A percentile compares a stretch with the other conserved stretches of the same genome.
phyloP scores from a whole-genome alignment of 2,888 invertebrate genomes.

The Parnassius apollo region DNA sequence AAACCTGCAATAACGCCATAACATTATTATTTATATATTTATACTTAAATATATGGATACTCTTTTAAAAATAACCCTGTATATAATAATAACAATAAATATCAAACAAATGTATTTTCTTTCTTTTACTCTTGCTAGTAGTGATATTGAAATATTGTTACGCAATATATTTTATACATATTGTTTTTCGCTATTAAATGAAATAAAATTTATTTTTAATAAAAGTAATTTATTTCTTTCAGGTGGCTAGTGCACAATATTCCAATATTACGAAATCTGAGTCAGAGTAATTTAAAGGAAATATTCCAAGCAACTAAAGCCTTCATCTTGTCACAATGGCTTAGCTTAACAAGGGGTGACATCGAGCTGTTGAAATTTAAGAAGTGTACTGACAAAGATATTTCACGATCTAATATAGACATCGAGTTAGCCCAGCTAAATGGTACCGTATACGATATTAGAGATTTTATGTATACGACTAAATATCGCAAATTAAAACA shows the following conservation, averaged over 20 bases:
- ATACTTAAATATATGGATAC: too few species aligned
- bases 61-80: too few species aligned
- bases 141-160: too few species aligned
- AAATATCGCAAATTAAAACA: slow-evolving; percentile 41
- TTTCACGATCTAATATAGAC: slow-evolving; percentile 43
- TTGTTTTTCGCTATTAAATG: too few species aligned
- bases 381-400: slow-evolving; percentile 20
- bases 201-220: too few species aligned
- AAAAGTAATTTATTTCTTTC: slow-evolving; percentile 30
- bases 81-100: too few species aligned
- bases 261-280: slow-evolving; percentile 37
- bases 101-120: too few species aligned
- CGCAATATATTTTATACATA: too few species aligned
- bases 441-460: slow-evolving; percentile 52
- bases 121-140: too few species aligned
- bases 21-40: too few species aligned
- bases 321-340: slow-evolving; percentile 43
- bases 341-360: slow-evolving; percentile 42
- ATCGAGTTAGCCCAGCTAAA: slow-evolving; percentile 37
- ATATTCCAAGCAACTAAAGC: slow-evolving; percentile 52
- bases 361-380: slow-evolving; percentile 25
- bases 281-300: slow-evolving; percentile 35
- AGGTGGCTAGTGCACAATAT: slow-evolving; percentile 60
- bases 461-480: slow-evolving; percentile 48
- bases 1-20: too few species aligned